Evolutionary conservation across 1,140 invertebrate species (phyloP).

Genomic region (Protaetia brevitarsis): DNA sequence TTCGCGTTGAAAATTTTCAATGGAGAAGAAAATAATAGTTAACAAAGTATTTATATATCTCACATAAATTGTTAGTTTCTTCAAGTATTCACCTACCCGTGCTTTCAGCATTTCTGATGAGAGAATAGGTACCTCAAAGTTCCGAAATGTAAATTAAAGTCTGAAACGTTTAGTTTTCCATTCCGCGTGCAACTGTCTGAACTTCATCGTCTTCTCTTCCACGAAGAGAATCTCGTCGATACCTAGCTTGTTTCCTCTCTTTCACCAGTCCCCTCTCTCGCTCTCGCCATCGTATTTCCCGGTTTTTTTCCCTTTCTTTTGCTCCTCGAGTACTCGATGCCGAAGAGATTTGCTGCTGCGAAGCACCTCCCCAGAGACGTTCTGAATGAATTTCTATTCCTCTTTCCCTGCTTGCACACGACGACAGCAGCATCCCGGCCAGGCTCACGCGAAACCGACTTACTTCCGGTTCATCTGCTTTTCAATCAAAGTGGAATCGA

Average conservation of each 20-base stretch:
- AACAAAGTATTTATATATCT: too few relatives aligned
- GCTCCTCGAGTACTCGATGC: neutral
- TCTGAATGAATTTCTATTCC: neutral
- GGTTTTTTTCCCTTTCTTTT: neutral
- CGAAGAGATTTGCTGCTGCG: neutral
- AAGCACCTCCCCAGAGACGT: neutral
- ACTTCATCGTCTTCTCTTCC: neutral
- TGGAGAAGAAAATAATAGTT: too few relatives aligned
- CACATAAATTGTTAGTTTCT: too few relatives aligned
- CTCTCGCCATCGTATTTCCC: neutral
- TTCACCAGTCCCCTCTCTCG: neutral
- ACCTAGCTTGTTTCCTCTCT: neutral
- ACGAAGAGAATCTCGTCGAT: neutral
- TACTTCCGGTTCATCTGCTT: constrained; percentile 1
- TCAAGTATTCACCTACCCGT: too few relatives aligned
- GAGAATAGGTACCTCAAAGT: neutral
- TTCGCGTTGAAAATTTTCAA: too few relatives aligned
- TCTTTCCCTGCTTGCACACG: neutral
- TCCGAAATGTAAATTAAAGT: constrained; percentile 14
- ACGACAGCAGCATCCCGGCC: neutral
- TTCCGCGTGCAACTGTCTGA: neutral
- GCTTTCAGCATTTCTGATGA: too few relatives aligned
- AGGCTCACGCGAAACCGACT: neutral
- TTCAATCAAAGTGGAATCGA: constrained; percentile 1
- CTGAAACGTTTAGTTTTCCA: constrained; percentile 2